phyloP scores from a whole-genome alignment of 2,888 invertebrate genomes.

The Ypsolopha scabrella region DNA sequence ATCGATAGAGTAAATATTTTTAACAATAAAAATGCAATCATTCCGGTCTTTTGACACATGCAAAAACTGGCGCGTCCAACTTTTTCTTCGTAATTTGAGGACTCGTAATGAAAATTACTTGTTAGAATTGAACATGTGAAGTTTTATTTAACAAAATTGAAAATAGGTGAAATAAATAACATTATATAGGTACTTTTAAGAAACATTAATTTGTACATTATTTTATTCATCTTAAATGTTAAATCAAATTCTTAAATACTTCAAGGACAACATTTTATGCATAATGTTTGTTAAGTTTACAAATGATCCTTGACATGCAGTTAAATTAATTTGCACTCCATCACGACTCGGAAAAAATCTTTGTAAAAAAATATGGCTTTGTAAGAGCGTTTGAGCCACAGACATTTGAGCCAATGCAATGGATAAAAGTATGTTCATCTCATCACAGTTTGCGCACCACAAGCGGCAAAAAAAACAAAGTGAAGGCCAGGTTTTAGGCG shows the following conservation, averaged over 20 bases:
- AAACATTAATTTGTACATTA: slow-evolving; percentile 68
- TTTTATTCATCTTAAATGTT: slow-evolving; percentile 16
- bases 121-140: slow-evolving; percentile 27
- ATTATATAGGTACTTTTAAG: slow-evolving; percentile 53
- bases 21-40: too few relatives aligned
- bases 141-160: slow-evolving; percentile 58
- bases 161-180: slow-evolving; percentile 66
- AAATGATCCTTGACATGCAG: too few relatives aligned
- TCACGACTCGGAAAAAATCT: background rate
- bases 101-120: too few relatives aligned
- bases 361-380: background rate
- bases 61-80: too few relatives aligned
- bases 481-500: background rate
- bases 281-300: too few relatives aligned
- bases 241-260: background rate
- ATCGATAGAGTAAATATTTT: too few relatives aligned
- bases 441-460: background rate
- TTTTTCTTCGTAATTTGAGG: too few relatives aligned
- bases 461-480: background rate
- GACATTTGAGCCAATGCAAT: background rate
- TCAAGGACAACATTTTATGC: background rate
- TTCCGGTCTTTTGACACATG: too few relatives aligned
- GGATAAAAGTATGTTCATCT: background rate
- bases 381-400: background rate
- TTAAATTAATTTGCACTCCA: too few relatives aligned